Conservation (phyloP, 2,797 vertebrate species). For the Sebastes minor region DNA sequence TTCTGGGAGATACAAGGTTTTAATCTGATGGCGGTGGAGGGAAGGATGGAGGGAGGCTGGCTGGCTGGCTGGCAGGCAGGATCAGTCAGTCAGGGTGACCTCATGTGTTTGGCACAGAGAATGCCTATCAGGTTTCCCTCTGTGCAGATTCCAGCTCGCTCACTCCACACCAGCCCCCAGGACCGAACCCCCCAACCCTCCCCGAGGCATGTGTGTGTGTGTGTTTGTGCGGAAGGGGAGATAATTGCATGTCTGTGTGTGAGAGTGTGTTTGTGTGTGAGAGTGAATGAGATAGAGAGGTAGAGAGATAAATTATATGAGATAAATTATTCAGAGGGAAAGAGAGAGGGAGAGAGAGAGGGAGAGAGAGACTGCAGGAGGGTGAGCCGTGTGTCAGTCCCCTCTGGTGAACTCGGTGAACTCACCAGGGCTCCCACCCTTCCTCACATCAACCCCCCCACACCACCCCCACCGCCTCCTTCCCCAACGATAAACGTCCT, state of each 20-base stretch:
- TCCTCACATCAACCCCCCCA: constrained; percentile 48
- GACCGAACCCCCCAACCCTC: constrained; percentile 39
- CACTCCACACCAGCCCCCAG: constrained; percentile 66
- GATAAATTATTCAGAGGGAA: constrained; percentile 76
- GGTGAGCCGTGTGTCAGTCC: constrained; percentile 62
- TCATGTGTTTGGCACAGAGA: constrained; percentile 81
- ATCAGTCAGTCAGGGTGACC: constrained; percentile 80
- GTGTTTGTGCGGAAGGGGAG: not conserved
- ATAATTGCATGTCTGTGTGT: constrained; percentile 39
- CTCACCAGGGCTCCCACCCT: constrained; percentile 68
- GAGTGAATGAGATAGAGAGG: constrained; percentile 54
- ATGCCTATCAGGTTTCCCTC: constrained; percentile 81
- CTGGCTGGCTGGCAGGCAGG: constrained; percentile 45
- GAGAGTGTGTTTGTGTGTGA: not conserved
- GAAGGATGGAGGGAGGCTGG: constrained; percentile 20
- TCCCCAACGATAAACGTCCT: constrained; percentile 59
- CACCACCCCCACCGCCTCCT: constrained; percentile 14
- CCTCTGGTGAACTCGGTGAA: constrained; percentile 71
- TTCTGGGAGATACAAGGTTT: constrained; percentile 44
- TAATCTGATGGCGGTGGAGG: constrained; percentile 27
- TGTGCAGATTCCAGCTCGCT: constrained; percentile 76
- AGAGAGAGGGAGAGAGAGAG: not conserved
- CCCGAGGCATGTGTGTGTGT: constrained; percentile 43
- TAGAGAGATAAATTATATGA: constrained; percentile 74
- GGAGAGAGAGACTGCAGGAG: constrained; percentile 40